These are phyloP conservation scores for Caranx melampygus DNA, from an alignment of 2,113 vertebrate species.

Conservation along the genomic window DNA sequence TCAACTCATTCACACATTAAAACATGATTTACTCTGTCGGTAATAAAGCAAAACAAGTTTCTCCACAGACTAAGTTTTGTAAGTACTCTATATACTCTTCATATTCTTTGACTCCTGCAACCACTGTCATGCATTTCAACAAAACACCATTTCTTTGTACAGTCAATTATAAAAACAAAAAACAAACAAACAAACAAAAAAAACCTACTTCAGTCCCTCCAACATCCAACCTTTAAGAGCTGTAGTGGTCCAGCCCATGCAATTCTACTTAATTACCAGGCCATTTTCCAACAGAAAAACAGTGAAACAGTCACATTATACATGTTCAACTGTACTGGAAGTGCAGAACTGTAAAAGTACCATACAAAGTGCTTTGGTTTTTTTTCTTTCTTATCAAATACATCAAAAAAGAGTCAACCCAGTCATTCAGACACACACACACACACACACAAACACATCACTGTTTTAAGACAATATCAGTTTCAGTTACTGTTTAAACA, in stretches of 20 bases:
- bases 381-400: conserved; percentile 62
- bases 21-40: conserved; percentile 49
- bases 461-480: conserved; percentile 74
- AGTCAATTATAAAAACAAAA: conserved; percentile 54
- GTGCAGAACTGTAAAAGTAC: conserved; percentile 76
- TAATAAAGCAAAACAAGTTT: conserved; percentile 44
- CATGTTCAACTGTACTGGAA: conserved; percentile 65
- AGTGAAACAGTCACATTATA: conserved; percentile 59
- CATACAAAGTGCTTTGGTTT: conserved; percentile 79
- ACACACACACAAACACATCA: conserved; percentile 24
- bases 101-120: conserved; percentile 51
- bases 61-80: conserved; percentile 44
- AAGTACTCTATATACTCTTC: conserved; percentile 28
- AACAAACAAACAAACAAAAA: not conserved
- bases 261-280: conserved; percentile 47
- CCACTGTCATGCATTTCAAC: conserved; percentile 58
- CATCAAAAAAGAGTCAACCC: conserved; percentile 47
- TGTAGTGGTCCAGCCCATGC: conserved; percentile 58
- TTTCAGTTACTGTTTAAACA: conserved; percentile 59
- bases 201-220: conserved; percentile 22
- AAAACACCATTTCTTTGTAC: conserved; percentile 54
- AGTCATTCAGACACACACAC: conserved; percentile 45
- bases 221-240: conserved; percentile 52
- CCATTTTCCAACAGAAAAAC: conserved; percentile 45
- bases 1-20: conserved; percentile 42